Percentiles rank a stretch among this genome's conserved stretches.
Conservation (phyloP, 1,140 invertebrate genomes). For the Brachionus rotundiformis region DNA sequence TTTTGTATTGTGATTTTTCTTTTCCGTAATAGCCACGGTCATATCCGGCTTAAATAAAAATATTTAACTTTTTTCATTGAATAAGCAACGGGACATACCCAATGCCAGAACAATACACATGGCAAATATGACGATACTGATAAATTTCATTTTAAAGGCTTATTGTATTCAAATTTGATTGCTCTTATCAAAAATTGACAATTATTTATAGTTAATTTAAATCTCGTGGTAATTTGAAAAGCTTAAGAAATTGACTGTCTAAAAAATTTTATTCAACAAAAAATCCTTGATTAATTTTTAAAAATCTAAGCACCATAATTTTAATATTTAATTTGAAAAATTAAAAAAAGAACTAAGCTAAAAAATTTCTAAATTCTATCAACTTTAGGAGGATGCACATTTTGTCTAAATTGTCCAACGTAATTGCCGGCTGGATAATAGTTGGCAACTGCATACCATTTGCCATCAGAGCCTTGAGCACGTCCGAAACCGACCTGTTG, state of each 20-base stretch:
- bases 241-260: neutral
- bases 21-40: neutral
- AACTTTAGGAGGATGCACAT: slow-evolving; percentile 72
- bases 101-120: neutral
- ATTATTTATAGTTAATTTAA: neutral
- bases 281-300: slow-evolving; percentile 1
- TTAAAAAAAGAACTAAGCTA: neutral
- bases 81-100: neutral
- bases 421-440: slow-evolving; percentile 78
- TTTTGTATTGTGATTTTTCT: neutral
- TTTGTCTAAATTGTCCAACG: slow-evolving; percentile 74
- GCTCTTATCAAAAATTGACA: neutral
- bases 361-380: slow-evolving; percentile 48
- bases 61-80: neutral
- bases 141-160: slow-evolving; percentile 15
- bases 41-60: neutral
- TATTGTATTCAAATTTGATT: neutral
- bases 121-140: neutral
- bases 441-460: slow-evolving; percentile 73
- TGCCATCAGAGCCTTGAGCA: slow-evolving; percentile 73
- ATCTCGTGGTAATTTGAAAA: neutral
- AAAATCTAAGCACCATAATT: slow-evolving; percentile 13
- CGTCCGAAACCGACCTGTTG: slow-evolving; percentile 79
- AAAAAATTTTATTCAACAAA: slow-evolving; percentile 17
- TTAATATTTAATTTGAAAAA: neutral